Evolutionary conservation across 2,113 vertebrate genomes (phyloP).

Genomic region (Trogon surrucura): DNA sequence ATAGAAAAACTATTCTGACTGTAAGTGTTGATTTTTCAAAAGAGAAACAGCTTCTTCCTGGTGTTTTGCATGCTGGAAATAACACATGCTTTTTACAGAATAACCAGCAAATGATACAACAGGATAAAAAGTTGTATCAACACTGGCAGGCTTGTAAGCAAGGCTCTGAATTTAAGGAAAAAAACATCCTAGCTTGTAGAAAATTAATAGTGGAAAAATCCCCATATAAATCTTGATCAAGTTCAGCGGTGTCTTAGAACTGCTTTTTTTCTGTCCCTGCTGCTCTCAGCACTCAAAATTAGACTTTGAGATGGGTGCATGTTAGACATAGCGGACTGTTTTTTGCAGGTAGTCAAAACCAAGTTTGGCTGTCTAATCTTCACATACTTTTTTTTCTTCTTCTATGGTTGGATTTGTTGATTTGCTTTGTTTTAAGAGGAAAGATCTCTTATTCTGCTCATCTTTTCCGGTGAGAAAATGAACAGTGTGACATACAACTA

Average conservation of each 20-base stretch:
- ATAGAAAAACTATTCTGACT: neutral
- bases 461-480: neutral
- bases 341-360: neutral
- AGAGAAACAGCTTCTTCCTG: neutral
- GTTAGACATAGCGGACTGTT: neutral
- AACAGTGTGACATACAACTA: neutral
- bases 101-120: neutral
- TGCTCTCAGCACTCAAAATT: neutral
- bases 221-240: neutral
- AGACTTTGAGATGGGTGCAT: neutral
- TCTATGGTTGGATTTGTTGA: neutral
- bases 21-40: neutral
- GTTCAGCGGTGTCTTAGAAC: neutral
- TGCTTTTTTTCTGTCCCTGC: fast-evolving
- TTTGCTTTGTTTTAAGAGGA: neutral
- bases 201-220: neutral
- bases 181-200: neutral
- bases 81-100: neutral
- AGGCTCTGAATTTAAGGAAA: neutral
- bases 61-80: neutral
- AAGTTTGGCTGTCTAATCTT: neutral
- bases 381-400: too few relatives aligned
- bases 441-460: neutral
- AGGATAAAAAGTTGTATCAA: neutral
- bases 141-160: neutral